A percentile compares a stretch with the other conserved stretches of the same genome.
These are phyloP conservation scores for Pristionchus arcanus DNA, from an alignment of 2,888 invertebrate genomes.

Conservation along the genomic window DNA sequence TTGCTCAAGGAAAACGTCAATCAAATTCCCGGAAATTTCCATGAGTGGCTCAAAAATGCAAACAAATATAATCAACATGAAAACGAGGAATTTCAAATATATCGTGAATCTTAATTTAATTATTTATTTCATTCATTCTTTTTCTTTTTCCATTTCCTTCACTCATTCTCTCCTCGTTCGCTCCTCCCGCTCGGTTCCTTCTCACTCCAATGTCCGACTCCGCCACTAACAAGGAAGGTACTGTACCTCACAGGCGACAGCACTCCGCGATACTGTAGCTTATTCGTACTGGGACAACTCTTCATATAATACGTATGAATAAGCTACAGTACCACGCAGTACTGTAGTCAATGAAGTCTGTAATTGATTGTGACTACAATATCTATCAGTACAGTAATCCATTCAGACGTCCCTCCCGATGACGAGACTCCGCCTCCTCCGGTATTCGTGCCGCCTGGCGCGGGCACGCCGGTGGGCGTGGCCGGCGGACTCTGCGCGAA, in stretches of 20 bases:
- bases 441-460: not conserved
- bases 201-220: not conserved
- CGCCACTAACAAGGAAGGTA: not conserved
- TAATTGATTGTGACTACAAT: not conserved
- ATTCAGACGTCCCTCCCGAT: not conserved
- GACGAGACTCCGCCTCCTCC: not conserved
- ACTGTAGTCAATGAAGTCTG: too few species aligned
- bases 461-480: not conserved
- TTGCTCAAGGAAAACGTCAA: too few species aligned
- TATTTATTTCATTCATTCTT: not conserved
- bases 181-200: not conserved
- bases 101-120: not conserved
- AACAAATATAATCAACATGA: too few species aligned
- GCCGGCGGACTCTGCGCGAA: not conserved
- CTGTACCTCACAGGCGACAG: too few species aligned
- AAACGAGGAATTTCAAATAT: not conserved
- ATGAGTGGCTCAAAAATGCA: too few species aligned
- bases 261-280: too few species aligned
- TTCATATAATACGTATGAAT: too few species aligned
- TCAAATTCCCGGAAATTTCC: too few species aligned
- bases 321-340: too few species aligned
- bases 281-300: too few species aligned
- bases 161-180: not conserved
- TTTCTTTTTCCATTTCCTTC: too few species aligned
- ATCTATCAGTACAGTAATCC: not conserved